These are phyloP conservation scores for Volucella bombylans DNA, from an alignment of 2,888 invertebrate genomes.

Conservation along the genomic window DNA sequence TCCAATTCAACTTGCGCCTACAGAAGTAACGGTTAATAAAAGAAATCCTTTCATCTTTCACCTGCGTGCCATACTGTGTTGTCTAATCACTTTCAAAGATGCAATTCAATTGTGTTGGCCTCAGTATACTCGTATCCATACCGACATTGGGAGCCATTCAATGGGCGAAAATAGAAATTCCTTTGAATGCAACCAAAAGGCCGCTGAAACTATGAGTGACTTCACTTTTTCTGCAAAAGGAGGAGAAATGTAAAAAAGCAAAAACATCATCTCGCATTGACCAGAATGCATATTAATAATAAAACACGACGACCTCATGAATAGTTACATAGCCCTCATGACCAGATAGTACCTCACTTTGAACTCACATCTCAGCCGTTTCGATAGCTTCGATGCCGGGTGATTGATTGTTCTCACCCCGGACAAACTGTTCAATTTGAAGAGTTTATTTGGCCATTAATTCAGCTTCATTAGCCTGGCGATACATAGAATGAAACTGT, in stretches of 20 bases:
- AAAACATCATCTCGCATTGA: background rate
- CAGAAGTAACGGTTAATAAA: background rate
- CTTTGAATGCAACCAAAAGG: constrained; percentile 16
- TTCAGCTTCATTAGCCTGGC: constrained; percentile 35
- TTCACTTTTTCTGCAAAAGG: constrained; percentile 16
- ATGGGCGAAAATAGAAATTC: constrained; percentile 43
- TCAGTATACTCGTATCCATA: too few species aligned
- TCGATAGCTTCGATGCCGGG: constrained; percentile 21
- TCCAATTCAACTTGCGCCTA: too few species aligned
- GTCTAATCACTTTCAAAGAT: constrained; percentile 6
- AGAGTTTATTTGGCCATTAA: constrained; percentile 60
- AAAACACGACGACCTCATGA: constrained; percentile 20
- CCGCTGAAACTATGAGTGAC: constrained; percentile 25
- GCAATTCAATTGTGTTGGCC: constrained; percentile 12
- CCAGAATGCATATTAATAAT: constrained; percentile 12
- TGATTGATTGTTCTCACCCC: constrained; percentile 47
- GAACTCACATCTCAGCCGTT: background rate
- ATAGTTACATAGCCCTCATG: constrained; percentile 44
- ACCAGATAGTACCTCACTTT: background rate
- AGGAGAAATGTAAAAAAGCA: background rate
- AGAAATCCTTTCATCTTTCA: constrained; percentile 30
- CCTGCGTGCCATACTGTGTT: constrained; percentile 8
- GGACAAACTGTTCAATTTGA: constrained; percentile 51
- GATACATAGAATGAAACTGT: constrained; percentile 22
- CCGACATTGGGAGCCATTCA: background rate